Conservation (phyloP, 1,140 invertebrate species). For the Bombus sylvicola region DNA sequence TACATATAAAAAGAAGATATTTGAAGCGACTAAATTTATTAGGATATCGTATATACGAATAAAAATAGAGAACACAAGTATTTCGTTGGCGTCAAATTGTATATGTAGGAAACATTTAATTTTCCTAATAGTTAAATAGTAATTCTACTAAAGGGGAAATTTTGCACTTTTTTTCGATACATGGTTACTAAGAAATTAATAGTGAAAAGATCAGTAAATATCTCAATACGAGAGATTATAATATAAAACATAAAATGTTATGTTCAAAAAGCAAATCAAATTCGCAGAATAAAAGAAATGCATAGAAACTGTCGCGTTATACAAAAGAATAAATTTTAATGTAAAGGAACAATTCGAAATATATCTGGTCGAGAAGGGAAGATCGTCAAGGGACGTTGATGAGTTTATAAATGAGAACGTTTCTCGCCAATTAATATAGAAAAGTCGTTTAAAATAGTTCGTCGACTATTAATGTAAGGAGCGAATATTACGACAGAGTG, state of each 20-base stretch:
- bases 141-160: background rate
- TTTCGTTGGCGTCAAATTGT: no score
- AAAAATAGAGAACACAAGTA: background rate
- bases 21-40: no score
- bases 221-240: background rate
- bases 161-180: background rate
- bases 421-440: background rate
- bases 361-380: background rate
- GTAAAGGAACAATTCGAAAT: background rate
- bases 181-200: no score
- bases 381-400: no score
- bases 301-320: background rate
- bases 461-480: background rate
- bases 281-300: background rate
- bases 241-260: background rate
- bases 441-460: background rate
- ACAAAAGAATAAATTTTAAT: background rate
- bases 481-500: no score
- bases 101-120: background rate
- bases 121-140: background rate
- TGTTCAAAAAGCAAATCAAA: background rate
- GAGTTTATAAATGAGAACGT: background rate
- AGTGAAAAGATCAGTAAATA: no score
- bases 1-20: background rate
- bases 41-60: background rate